phyloP scores from a whole-genome alignment of 2,888 invertebrate genomes.

The Limenitis arthemis region DNA sequence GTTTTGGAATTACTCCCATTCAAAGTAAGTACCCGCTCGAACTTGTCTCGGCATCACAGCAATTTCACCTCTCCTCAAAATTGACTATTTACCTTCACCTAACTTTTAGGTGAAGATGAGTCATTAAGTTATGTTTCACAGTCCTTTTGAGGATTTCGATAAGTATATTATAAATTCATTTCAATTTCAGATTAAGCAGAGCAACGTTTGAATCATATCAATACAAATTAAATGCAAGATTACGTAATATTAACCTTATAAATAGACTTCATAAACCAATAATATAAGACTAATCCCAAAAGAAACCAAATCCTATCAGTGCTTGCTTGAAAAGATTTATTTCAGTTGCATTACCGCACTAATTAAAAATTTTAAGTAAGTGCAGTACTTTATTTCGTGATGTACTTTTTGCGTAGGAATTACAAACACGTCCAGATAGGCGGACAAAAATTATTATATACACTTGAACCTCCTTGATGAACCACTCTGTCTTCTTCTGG shows the following conservation, averaged over 20 bases:
- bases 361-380: too few species aligned
- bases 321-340: slow-evolving; percentile 8
- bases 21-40: slow-evolving; percentile 33
- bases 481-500: too few species aligned
- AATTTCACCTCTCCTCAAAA: slow-evolving; percentile 35
- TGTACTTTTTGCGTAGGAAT: too few species aligned
- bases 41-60: slow-evolving; percentile 38
- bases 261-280: neutral
- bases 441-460: too few species aligned
- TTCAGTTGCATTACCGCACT: too few species aligned
- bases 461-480: too few species aligned
- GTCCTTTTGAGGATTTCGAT: slow-evolving; percentile 8
- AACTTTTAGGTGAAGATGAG: slow-evolving; percentile 24
- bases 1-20: slow-evolving; percentile 38
- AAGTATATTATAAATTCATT: slow-evolving; percentile 4
- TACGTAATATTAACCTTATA: neutral
- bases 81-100: slow-evolving; percentile 37
- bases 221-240: too few species aligned
- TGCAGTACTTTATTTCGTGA: too few species aligned
- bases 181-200: too few species aligned
- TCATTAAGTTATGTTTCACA: slow-evolving; percentile 14
- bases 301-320: neutral
- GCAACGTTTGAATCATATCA: too few species aligned
- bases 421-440: too few species aligned
- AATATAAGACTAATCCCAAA: neutral